Evolutionary conservation across 2,113 vertebrate genomes (phyloP), one percentile per base, ranked within the genome.

Genomic region (Nannospalax galili): DNA sequence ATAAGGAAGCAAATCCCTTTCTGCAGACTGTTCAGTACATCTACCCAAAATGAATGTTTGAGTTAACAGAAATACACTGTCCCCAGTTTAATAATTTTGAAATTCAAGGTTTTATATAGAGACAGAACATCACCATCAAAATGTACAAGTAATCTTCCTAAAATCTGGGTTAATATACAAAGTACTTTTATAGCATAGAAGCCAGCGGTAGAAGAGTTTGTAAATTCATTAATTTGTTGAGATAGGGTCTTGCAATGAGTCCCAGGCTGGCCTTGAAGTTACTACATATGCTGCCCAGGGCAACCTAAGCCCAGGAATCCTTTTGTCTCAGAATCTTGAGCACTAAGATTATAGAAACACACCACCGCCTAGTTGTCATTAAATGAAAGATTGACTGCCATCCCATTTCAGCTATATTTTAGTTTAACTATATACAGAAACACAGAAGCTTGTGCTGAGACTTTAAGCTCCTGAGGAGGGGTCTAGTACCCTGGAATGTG

Each of bases 1-100:
- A 40, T 16, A 10, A 92, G 37, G 7, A 85, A 91, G 40, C 37
- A 84, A 58, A 42, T 86, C 20, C 45, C 58, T 88, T 32, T 84
- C 77, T 20, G 40, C 64, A 81, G 17, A 80, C 19, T 77, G 1
- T 92, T 77, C 93, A 90, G 45, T 40, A 88, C 22, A 85, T 84
- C 52, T 94, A 28, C 6, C 28, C 88, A 80, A 92, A 92, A 56
- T 92, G 16, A 88, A 67, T 52, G 48, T 92, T 79, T 89, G 48
- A 30, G 15, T 92, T 95, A 52, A 52, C n/a, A 95, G 69, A 90
- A 91, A 32, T n/a, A n/a, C 17, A 42, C 4, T 20, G n/a, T 42
- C 92, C 5, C 88, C n/a, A 91, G 0, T 79, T 87, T 88, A 91
- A 22, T 72, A 40, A 81, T 84, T 94, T 85, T 94, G 52, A 87